A percentile compares a stretch with the other conserved stretches of the same genome.
Conservation (phyloP, 2,113 vertebrate genomes). For the Sisor rabdophorus region DNA sequence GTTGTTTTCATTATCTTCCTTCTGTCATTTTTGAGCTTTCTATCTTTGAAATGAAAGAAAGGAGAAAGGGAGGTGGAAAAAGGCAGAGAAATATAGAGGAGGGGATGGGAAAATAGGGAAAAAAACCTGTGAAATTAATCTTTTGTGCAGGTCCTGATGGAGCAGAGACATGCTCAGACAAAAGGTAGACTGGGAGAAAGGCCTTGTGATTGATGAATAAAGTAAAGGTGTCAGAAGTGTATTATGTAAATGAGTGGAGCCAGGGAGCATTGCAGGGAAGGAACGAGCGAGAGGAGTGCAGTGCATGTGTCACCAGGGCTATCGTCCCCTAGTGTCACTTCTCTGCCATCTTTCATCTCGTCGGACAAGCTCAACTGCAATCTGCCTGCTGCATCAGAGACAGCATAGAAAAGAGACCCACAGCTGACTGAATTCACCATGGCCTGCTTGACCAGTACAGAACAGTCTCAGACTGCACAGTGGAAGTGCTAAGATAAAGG, state of each 20-base stretch:
- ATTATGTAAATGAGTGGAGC: conserved; percentile 99
- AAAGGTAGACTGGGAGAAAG: conserved; percentile 96
- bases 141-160: conserved; percentile 99
- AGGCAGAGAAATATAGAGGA: conserved; percentile 63
- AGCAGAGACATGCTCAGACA: conserved; percentile 99
- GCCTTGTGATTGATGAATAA: conserved; percentile 99
- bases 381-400: conserved; percentile 73
- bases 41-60: conserved; percentile 92
- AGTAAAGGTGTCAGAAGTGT: conserved; percentile 99
- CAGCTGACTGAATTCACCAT: conserved; percentile 10
- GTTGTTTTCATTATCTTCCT: conserved; percentile 99
- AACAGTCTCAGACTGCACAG: conserved; percentile 18
- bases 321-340: conserved; percentile 82
- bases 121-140: conserved; percentile 99
- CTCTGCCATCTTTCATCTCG: conserved; percentile 95
- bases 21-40: conserved; percentile 97
- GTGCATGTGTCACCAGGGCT: conserved; percentile 83
- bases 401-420: conserved; percentile 45
- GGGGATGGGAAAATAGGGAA: conserved; percentile 54
- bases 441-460: conserved; percentile 42
- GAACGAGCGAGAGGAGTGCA: conserved; percentile 76
- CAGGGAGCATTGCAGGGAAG: conserved; percentile 85
- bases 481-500: conserved; percentile 26
- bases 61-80: conserved; percentile 67
- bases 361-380: conserved; percentile 89